A percentile compares a stretch with the other conserved stretches of the same genome.
These are phyloP conservation scores for Spheniscus humboldti DNA, from an alignment of 2,797 vertebrate genomes.

Conservation along the genomic window DNA sequence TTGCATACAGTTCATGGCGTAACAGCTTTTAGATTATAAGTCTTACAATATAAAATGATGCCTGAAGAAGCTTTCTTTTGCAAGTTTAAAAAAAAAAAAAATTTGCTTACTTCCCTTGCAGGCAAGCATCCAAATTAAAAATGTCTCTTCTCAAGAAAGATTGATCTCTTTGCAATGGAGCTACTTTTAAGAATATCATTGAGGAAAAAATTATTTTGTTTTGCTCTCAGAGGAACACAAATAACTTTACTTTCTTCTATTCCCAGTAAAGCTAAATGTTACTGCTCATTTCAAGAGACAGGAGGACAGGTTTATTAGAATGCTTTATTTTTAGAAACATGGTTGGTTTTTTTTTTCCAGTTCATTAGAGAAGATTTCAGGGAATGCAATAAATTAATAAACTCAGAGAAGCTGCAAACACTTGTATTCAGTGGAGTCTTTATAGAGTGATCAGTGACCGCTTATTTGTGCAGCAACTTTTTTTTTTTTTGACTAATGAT, in stretches of 20 bases:
- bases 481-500: neutral
- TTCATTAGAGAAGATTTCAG: neutral
- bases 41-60: conserved; percentile 13
- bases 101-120: neutral
- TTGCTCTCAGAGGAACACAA: neutral
- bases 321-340: neutral
- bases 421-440: neutral
- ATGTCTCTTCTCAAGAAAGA: neutral
- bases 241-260: neutral
- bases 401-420: neutral
- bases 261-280: neutral
- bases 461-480: neutral
- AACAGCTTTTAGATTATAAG: conserved; percentile 16
- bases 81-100: neutral
- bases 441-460: neutral
- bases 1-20: neutral
- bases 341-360: neutral
- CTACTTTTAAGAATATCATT: neutral
- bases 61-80: neutral
- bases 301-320: neutral
- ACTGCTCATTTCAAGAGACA: neutral
- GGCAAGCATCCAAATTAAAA: neutral
- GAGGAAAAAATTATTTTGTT: neutral
- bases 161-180: neutral
- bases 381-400: neutral